Percentiles rank a stretch among this genome's conserved stretches.
phyloP scores from a whole-genome alignment of 2,888 invertebrate genomes.

The Diaphora mendica region DNA sequence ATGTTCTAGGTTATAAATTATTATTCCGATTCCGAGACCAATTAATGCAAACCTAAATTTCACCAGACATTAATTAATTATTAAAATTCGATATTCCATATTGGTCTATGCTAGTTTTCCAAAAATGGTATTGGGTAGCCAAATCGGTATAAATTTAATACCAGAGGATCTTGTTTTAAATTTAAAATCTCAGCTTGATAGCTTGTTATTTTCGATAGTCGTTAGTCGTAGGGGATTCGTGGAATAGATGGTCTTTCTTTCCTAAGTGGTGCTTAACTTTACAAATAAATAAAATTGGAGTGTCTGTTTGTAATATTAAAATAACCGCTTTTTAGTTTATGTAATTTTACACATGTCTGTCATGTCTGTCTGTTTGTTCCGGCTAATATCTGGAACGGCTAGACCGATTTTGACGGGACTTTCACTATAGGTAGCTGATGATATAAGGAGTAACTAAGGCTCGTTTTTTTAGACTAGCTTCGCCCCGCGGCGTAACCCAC shows the following conservation, averaged over 20 bases:
- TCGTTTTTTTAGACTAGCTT: too few relatives aligned
- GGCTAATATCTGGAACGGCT: too few relatives aligned
- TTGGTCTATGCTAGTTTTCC: conserved; percentile 8
- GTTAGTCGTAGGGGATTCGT: not conserved
- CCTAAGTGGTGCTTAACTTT: not conserved
- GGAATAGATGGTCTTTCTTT: not conserved
- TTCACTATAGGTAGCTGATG: too few relatives aligned
- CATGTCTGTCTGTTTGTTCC: too few relatives aligned
- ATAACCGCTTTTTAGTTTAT: too few relatives aligned
- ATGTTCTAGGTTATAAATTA: conserved; percentile 15
- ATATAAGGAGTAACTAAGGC: too few relatives aligned
- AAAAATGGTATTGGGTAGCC: conserved; percentile 8
- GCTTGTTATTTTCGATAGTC: not conserved
- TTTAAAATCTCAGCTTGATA: not conserved
- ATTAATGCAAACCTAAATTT: conserved; percentile 44
- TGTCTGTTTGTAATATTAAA: too few relatives aligned
- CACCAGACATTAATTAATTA: conserved; percentile 24
- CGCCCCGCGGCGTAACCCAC: too few relatives aligned
- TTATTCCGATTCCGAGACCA: conserved; percentile 5
- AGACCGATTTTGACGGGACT: too few relatives aligned
- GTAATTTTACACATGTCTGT: too few relatives aligned
- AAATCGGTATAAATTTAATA: conserved; percentile 15
- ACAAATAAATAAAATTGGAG: too few relatives aligned
- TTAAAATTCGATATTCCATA: conserved; percentile 2
- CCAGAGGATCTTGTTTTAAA: conserved; percentile 12